Evolutionary conservation across 30 jellyfish, hydroid and myxozoan species (phyloP).

Genomic region (Sanderia malayensis): DNA sequence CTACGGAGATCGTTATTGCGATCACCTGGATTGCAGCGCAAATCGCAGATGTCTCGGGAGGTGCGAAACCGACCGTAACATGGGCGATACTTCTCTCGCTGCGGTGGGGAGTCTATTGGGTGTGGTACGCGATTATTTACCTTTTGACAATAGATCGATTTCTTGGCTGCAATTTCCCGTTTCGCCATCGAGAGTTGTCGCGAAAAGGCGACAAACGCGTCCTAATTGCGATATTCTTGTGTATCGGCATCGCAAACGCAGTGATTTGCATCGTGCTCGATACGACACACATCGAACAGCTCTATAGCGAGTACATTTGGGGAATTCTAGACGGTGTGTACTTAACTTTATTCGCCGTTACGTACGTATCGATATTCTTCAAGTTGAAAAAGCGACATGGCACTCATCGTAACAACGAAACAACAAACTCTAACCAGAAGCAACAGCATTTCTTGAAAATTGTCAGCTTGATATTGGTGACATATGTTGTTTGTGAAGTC

Average conservation of each 20-base stretch:
- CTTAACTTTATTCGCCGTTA: background rate
- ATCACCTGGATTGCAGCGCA: conserved; percentile 9
- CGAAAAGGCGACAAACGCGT: background rate
- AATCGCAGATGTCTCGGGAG: background rate
- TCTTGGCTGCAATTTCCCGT: conserved; percentile 31
- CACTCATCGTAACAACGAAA: background rate
- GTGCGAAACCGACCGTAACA: background rate
- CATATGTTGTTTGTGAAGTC: conserved; percentile 7
- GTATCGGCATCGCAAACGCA: background rate
- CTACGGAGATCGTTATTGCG: conserved; percentile 14
- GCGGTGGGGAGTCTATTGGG: conserved; percentile 11
- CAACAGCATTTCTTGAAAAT: conserved; percentile 11
- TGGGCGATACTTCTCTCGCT: background rate
- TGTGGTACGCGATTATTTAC: conserved; percentile 34
- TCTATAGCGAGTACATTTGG: conserved; percentile 2
- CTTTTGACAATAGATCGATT: conserved; percentile 36
- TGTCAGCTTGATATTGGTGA: background rate
- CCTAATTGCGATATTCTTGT: conserved; percentile 8
- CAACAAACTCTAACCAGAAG: background rate
- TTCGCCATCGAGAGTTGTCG: conserved; percentile 12
- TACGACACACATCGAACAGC: background rate
- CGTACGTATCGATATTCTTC: conserved; percentile 8
- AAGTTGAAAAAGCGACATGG: background rate
- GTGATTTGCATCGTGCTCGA: background rate
- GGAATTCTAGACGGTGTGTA: background rate